phyloP scores from a whole-genome alignment of 2,888 invertebrate species.

The Drosophila acutilabella region DNA sequence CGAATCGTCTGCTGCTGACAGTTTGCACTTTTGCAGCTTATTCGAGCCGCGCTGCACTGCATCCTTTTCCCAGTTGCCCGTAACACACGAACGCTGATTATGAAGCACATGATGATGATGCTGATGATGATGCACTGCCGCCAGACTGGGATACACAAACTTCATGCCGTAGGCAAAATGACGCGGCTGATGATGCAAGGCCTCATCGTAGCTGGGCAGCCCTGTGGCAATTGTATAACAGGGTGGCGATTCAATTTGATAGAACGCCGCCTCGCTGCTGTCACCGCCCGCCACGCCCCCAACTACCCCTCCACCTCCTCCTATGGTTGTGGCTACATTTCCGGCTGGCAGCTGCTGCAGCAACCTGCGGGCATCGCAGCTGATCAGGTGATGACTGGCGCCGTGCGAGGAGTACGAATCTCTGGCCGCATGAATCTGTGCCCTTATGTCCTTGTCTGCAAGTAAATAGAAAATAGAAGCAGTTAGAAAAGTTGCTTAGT shows the following conservation, averaged over 20 bases:
- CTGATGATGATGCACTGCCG: slow-evolving; percentile 82
- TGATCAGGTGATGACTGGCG: slow-evolving; percentile 68
- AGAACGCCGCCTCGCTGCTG: slow-evolving; percentile 78
- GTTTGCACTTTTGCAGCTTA: slow-evolving; percentile 77
- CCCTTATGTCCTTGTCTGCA: slow-evolving; percentile 84
- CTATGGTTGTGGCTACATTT: neutral
- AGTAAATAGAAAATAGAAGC: slow-evolving; percentile 21
- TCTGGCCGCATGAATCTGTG: slow-evolving; percentile 77
- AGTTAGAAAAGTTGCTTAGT: slow-evolving; percentile 27
- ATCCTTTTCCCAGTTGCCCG: slow-evolving; percentile 76
- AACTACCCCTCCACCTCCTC: neutral
- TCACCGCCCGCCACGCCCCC: neutral
- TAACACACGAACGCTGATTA: slow-evolving; percentile 60
- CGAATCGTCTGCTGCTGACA: slow-evolving; percentile 64
- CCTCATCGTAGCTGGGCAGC: slow-evolving; percentile 88
- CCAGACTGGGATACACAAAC: slow-evolving; percentile 82
- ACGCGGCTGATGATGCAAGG: slow-evolving; percentile 86
- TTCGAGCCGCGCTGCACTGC: slow-evolving; percentile 59
- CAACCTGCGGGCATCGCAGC: slow-evolving; percentile 70
- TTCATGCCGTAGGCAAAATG: slow-evolving; percentile 84
- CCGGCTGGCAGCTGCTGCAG: slow-evolving; percentile 52
- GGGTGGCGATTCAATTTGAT: slow-evolving; percentile 86
- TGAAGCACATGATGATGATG: slow-evolving; percentile 46
- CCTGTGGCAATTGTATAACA: slow-evolving; percentile 89
- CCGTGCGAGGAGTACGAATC: slow-evolving; percentile 71